Percentiles rank a stretch among this genome's conserved stretches.
Evolutionary conservation across 2,113 vertebrate genomes (phyloP).

Genomic region (Centrocercus urophasianus): DNA sequence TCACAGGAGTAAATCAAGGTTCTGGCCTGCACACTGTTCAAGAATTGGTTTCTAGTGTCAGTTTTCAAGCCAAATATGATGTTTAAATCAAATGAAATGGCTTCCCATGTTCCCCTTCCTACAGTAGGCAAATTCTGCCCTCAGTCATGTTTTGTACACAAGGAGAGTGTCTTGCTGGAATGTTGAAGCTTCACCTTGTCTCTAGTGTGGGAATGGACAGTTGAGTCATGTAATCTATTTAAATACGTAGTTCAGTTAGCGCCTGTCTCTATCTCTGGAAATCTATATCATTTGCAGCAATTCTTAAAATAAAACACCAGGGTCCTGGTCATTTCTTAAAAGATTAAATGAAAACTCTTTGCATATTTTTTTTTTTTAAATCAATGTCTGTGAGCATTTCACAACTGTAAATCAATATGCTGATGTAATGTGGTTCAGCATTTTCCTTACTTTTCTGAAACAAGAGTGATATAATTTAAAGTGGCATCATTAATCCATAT

Average conservation of each 20-base stretch:
- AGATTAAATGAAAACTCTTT: background rate
- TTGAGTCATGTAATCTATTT: background rate
- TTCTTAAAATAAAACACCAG: background rate
- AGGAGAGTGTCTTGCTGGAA: background rate
- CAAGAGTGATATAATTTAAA: slow-evolving; percentile 24
- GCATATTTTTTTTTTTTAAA: background rate
- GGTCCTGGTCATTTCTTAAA: background rate
- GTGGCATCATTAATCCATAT: slow-evolving; percentile 22
- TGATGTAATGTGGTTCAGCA: background rate
- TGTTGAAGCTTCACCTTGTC: background rate
- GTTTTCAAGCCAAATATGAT: background rate
- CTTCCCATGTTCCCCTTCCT: rapidly evolving
- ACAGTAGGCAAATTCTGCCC: background rate
- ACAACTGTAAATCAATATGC: background rate
- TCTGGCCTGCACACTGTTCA: background rate
- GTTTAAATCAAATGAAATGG: background rate
- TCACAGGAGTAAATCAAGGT: background rate
- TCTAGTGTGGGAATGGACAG: background rate
- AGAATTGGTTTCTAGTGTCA: background rate
- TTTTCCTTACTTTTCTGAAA: slow-evolving; percentile 42
- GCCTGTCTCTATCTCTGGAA: background rate
- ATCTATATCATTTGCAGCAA: background rate
- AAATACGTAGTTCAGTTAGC: background rate
- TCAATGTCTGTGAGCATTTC: background rate
- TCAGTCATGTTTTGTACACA: background rate